Evolutionary conservation across 2,888 invertebrate genomes (phyloP), one percentile per base, ranked within the genome.

Genomic region (Thysanoteuthis rhombus): DNA sequence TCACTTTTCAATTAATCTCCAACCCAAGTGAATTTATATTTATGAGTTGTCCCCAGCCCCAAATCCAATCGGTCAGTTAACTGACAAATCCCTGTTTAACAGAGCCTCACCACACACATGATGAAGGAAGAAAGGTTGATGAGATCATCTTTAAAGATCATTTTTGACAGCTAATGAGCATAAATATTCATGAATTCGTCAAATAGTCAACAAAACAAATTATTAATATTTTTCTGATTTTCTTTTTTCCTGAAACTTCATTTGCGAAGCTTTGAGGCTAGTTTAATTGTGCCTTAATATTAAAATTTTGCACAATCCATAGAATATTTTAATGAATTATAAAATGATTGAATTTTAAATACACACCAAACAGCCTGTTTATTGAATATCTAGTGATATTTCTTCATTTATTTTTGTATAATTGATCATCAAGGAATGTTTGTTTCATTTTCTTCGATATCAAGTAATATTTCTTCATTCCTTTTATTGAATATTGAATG

Each of bases 151-250:
- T 25, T 25, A 92, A 92, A 92, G 92, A 92, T 47, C 47, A 47
- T 40, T 42, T 36, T 92, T 47, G 92, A 42, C 45, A 52, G 92
- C 38, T 47, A 52, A 92, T 92, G 92, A 92, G 52, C 36, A 92
- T 45, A 52, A 52, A 92, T 92, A 92, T 47, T 52, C 92, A 47
- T 45, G n/a, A 45, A 52, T 52, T 45, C 25, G 45, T 92, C 52
- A 92, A 42, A 28, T 45, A 25, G 19, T 92, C 47, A 40, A n/a
- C 36, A 39, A 45, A 42, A 47, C 92, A 92, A 47, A 92, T 92
- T 92, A 36, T 42, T 42, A 92, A 47, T 38, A 92, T 42, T 32
- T 91, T 42, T 52, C n/a, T 75, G 38, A 12, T 32, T 39, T n/a
- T 92, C 16, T 92, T 45, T 92, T 16, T 92, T 45, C 32, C 38